phyloP scores from a whole-genome alignment of 2,888 invertebrate genomes.

The Caenorhabditis doughertyi region DNA sequence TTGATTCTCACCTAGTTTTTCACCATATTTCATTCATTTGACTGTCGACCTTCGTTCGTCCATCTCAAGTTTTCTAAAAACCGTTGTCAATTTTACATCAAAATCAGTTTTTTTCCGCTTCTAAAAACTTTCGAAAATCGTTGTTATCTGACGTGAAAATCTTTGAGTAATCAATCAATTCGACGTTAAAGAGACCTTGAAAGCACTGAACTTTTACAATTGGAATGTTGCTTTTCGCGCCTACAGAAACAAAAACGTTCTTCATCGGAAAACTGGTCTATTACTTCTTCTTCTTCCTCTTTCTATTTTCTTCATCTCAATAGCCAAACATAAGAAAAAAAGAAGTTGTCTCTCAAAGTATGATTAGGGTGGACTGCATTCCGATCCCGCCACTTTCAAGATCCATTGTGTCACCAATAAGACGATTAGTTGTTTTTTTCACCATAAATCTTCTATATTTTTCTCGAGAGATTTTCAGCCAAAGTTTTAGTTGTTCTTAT shows the following conservation, averaged over 20 bases:
- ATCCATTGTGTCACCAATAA: conserved; percentile 42
- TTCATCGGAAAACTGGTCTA: conserved; percentile 53
- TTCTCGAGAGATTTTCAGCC: conserved; percentile 8
- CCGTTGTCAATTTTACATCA: conserved; percentile 28
- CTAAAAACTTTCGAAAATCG: conserved; percentile 20
- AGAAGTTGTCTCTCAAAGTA: conserved; percentile 37
- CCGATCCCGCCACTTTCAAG: conserved; percentile 51
- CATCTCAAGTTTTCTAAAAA: conserved; percentile 16
- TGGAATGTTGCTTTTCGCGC: conserved; percentile 62
- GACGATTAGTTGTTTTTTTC: conserved; percentile 34
- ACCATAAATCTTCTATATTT: conserved; percentile 13
- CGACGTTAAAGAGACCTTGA: conserved; percentile 51
- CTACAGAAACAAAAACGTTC: conserved; percentile 38
- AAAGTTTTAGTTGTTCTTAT: background rate
- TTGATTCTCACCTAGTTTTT: conserved; percentile 40
- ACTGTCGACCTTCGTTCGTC: conserved; percentile 42
- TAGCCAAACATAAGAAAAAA: conserved; percentile 29
- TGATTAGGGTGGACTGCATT: conserved; percentile 57
- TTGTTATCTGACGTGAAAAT: conserved; percentile 42
- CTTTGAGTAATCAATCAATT: conserved; percentile 55
- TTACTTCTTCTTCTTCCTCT: conserved; percentile 20
- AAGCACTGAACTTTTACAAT: conserved; percentile 52
- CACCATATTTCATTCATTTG: conserved; percentile 12
- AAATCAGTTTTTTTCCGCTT: conserved; percentile 39
- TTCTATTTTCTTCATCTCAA: conserved; percentile 3